Conservation (phyloP, 2,888 invertebrate genomes). For the Lithosia quadra region DNA sequence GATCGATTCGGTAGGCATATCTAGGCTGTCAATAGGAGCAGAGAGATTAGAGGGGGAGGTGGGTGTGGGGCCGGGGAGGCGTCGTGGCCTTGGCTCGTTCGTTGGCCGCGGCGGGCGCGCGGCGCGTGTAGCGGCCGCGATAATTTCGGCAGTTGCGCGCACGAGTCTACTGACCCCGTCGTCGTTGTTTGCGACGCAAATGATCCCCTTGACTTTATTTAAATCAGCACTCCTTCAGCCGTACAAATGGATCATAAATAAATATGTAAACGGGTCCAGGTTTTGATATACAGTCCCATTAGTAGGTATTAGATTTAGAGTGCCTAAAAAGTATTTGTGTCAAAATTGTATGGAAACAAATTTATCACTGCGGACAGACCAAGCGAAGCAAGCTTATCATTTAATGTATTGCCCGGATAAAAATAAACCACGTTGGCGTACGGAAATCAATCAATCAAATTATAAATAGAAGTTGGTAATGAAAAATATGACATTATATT, state of each 20-base stretch:
- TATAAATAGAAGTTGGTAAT: constrained; percentile 4
- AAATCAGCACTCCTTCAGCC: constrained; percentile 70
- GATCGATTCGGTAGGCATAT: constrained; percentile 41
- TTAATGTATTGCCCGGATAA: neutral
- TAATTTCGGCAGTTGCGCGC: constrained; percentile 83
- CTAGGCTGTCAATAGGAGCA: constrained; percentile 46
- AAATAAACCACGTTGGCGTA: neutral
- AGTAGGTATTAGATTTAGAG: neutral
- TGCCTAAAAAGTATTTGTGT: neutral
- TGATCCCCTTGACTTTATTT: constrained; percentile 85
- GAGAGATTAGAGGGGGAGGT: constrained; percentile 46
- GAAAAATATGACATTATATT: constrained; percentile 3
- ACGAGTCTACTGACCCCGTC: constrained; percentile 84
- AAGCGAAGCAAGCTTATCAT: neutral
- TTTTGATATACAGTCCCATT: constrained; percentile 17
- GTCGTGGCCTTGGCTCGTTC: constrained; percentile 81
- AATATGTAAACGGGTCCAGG: constrained; percentile 32
- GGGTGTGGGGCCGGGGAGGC: constrained; percentile 58
- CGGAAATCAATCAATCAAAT: constrained; percentile 3
- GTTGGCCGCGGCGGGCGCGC: constrained; percentile 72
- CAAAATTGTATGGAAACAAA: neutral
- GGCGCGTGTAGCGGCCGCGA: constrained; percentile 80
- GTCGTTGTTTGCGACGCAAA: constrained; percentile 81
- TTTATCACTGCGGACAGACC: neutral
- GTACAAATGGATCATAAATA: constrained; percentile 51